phyloP scores from a whole-genome alignment of 1,140 invertebrate species.

The Bacillus rossius region DNA sequence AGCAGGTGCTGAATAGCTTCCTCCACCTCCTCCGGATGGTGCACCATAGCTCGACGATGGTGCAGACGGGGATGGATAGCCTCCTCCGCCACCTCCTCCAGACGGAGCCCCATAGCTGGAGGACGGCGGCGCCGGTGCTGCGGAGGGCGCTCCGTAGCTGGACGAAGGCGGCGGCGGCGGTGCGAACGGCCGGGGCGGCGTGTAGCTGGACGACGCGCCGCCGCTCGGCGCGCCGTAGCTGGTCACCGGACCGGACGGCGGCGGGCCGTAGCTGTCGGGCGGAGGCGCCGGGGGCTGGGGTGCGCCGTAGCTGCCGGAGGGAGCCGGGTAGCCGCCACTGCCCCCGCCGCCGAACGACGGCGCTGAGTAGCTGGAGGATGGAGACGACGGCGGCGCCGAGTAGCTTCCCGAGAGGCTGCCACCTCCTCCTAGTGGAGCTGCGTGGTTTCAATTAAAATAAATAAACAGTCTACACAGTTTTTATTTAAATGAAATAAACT shows the following conservation, averaged over 20 bases:
- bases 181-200: background rate
- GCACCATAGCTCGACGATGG: constrained; percentile 10
- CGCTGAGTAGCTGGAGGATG: constrained; percentile 39
- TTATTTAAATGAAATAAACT: too few species aligned
- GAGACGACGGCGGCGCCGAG: background rate
- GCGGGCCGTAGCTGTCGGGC: background rate
- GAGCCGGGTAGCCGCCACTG: background rate
- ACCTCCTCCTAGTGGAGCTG: too few species aligned
- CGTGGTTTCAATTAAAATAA: too few species aligned
- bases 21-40: background rate
- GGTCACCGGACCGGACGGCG: background rate
- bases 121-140: constrained; percentile 20
- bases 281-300: too few species aligned
- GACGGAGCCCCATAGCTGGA: constrained; percentile 23
- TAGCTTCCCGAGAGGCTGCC: too few species aligned
- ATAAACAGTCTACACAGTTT: too few species aligned
- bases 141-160: constrained; percentile 31
- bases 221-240: constrained; percentile 11
- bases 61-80: constrained; percentile 7
- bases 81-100: constrained; percentile 22
- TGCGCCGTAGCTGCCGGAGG: constrained; percentile 13
- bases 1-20: background rate
- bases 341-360: constrained; percentile 19
- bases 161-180: constrained; percentile 21
- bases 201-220: background rate